Conservation (phyloP, 2,113 vertebrate species). For the Scopus umbretta region DNA sequence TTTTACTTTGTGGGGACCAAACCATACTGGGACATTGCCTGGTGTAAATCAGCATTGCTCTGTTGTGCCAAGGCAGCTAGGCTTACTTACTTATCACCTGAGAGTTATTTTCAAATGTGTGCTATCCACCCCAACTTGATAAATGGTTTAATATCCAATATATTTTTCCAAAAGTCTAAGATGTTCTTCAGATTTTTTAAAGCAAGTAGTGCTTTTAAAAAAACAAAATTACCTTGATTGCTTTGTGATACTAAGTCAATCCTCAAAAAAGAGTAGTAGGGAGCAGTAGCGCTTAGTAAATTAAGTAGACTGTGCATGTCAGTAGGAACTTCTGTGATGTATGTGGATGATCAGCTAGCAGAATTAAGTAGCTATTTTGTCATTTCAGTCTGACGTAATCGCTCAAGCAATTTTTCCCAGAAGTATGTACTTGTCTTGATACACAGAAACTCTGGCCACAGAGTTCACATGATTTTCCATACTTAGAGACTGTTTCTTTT, state of each 20-base stretch:
- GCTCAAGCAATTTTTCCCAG: constrained; percentile 79
- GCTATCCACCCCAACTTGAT: background rate
- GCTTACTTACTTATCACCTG: background rate
- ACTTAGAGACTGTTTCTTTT: background rate
- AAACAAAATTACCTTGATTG: background rate
- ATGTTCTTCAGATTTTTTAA: background rate
- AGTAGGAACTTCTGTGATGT: constrained; percentile 80
- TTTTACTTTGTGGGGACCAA: background rate
- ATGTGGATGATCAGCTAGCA: constrained; percentile 81
- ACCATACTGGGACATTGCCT: background rate
- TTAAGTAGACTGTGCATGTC: constrained; percentile 71
- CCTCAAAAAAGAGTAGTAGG: background rate
- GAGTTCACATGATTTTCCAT: constrained; percentile 6
- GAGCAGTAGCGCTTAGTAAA: constrained; percentile 50
- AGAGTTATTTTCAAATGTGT: background rate
- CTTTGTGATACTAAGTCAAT: background rate
- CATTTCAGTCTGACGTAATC: constrained; percentile 77
- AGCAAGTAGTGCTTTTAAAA: background rate
- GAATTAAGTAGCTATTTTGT: constrained; percentile 83
- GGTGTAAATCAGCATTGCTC: background rate
- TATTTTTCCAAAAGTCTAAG: background rate
- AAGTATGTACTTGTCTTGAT: constrained; percentile 6
- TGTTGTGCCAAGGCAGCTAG: background rate
- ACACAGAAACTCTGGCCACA: background rate
- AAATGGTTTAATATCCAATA: background rate